These are phyloP conservation scores for Eupithecia abbreviata DNA, from an alignment of 2,888 invertebrate genomes.

Conservation along the genomic window DNA sequence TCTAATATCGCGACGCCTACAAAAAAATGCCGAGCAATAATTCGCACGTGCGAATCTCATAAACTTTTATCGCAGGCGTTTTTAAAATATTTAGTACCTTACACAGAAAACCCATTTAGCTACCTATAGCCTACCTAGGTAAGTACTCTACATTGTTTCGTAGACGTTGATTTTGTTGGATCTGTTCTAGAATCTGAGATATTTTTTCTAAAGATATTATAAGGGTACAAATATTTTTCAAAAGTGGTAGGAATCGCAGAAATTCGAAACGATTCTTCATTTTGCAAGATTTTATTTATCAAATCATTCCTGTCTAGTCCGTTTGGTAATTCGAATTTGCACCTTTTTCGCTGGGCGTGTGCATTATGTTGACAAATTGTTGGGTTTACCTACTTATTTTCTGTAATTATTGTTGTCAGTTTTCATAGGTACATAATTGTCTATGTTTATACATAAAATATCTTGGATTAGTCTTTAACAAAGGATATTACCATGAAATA, in stretches of 20 bases:
- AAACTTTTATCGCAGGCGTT: conserved; percentile 40
- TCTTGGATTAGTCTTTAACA: too few species aligned
- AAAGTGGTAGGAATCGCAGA: too few species aligned
- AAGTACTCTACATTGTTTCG: neutral
- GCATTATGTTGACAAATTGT: too few species aligned
- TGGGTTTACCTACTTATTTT: too few species aligned
- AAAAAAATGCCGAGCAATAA: conserved; percentile 35
- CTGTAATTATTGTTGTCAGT: too few species aligned
- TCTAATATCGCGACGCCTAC: conserved; percentile 35
- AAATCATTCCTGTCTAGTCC: neutral
- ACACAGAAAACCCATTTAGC: conserved; percentile 30
- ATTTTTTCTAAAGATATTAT: too few species aligned
- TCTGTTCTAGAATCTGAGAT: neutral
- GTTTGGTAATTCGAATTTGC: neutral
- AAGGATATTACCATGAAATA: too few species aligned
- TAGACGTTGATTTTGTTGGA: neutral
- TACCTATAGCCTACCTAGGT: conserved; percentile 14
- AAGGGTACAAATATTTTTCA: too few species aligned
- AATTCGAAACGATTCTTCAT: too few species aligned
- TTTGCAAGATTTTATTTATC: neutral
- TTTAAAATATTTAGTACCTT: conserved; percentile 36
- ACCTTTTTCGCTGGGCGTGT: too few species aligned
- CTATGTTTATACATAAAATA: too few species aligned
- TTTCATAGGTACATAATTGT: too few species aligned
- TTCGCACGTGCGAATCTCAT: conserved; percentile 37